Percentiles rank a stretch among this genome's conserved stretches.
Evolutionary conservation across 2,888 invertebrate species (phyloP).

Genomic region (Automeris io): DNA sequence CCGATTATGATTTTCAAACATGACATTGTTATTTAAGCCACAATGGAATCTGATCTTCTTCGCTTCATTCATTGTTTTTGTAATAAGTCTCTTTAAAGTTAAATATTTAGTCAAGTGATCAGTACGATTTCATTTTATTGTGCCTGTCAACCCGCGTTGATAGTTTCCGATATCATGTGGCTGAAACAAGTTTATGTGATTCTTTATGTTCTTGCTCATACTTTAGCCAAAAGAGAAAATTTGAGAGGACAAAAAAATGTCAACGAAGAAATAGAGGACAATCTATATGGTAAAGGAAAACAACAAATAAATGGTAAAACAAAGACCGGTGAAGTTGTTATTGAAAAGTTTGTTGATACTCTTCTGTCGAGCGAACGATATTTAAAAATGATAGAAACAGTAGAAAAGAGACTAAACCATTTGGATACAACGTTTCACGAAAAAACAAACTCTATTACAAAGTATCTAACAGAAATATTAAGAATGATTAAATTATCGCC

Average conservation of each 20-base stretch:
- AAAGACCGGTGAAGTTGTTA: conserved; percentile 35
- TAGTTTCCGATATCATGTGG: conserved; percentile 22
- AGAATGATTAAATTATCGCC: conserved; percentile 31
- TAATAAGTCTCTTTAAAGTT: conserved; percentile 17
- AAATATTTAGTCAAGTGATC: conserved; percentile 13
- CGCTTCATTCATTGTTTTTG: conserved; percentile 16
- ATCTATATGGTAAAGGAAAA: conserved; percentile 2
- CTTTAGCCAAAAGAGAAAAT: conserved; percentile 13
- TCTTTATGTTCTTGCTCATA: conserved; percentile 12
- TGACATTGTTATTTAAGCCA: conserved; percentile 25
- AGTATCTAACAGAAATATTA: conserved; percentile 48
- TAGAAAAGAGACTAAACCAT: conserved; percentile 47
- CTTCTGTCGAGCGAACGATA: conserved; percentile 55
- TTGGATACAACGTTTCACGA: conserved; percentile 50
- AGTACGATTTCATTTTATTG: conserved; percentile 13
- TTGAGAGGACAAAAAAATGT: conserved; percentile 9
- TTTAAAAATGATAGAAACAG: conserved; percentile 49
- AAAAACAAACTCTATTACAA: conserved; percentile 43
- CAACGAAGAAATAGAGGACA: conserved; percentile 9
- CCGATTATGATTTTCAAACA: conserved; percentile 19
- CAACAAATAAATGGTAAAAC: conserved; percentile 13
- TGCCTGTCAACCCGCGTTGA: conserved; percentile 11
- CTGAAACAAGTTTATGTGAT: conserved; percentile 13
- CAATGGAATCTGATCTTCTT: conserved; percentile 17
- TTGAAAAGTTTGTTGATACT: conserved; percentile 58